A percentile compares a stretch with the other conserved stretches of the same genome.
Conservation (phyloP, 2,888 invertebrate species). For the Chydorus sphaericus region DNA sequence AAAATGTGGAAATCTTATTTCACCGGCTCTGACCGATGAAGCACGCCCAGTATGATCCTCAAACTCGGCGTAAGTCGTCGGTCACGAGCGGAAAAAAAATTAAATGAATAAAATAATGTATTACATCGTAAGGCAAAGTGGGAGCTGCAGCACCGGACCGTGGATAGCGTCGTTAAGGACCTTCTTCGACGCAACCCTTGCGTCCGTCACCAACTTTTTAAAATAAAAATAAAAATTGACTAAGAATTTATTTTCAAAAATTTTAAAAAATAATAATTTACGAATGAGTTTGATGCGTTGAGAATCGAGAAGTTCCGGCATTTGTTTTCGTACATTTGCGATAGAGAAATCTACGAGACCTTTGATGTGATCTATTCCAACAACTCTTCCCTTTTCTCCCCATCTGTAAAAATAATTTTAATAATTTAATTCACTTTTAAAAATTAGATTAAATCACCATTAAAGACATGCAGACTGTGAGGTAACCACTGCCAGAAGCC, state of each 20-base stretch:
- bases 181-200: constrained; percentile 26
- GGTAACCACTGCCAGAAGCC: constrained; percentile 91
- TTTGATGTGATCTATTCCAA: constrained; percentile 41
- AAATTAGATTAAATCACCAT: constrained; percentile 37
- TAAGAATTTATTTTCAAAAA: not conserved
- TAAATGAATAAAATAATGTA: too few relatives aligned
- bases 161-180: constrained; percentile 34
- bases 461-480: constrained; percentile 78
- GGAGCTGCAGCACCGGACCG: constrained; percentile 28
- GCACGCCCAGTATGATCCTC: too few relatives aligned
- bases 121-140: not conserved
- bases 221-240: constrained; percentile 2
- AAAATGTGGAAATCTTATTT: not conserved
- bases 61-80: too few relatives aligned
- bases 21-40: not conserved
- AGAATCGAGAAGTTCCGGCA: constrained; percentile 26
- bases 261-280: too few relatives aligned
- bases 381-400: constrained; percentile 32
- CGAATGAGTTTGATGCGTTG: constrained; percentile 26
- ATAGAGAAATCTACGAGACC: constrained; percentile 36
- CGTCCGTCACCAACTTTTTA: constrained; percentile 31
- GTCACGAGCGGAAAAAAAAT: too few relatives aligned
- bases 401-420: too few relatives aligned
- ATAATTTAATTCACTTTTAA: not conserved
- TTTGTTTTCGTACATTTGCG: constrained; percentile 33